Evolutionary conservation across 2,113 vertebrate genomes (phyloP).

Genomic region (Mandrillus leucophaeus): DNA sequence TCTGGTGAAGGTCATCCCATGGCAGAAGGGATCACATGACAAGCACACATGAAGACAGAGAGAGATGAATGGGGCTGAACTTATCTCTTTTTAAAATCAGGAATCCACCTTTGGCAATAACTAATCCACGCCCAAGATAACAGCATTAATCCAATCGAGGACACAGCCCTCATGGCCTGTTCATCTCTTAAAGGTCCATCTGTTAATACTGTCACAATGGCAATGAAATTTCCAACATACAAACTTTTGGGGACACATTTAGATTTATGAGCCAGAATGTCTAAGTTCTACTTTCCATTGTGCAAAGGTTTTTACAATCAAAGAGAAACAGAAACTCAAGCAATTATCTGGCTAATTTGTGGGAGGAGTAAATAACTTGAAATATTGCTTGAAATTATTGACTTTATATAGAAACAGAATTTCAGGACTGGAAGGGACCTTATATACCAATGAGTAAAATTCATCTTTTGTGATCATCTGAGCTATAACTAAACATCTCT

Average conservation of each 20-base stretch:
- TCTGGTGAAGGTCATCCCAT: background rate
- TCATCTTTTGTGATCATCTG: background rate
- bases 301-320: constrained; percentile 21
- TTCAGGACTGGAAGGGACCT: background rate
- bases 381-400: constrained; percentile 2
- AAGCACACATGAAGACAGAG: background rate
- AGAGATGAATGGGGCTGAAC: background rate
- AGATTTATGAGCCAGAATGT: background rate
- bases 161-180: background rate
- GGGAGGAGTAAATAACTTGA: background rate
- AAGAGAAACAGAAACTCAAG: constrained; percentile 2
- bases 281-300: background rate
- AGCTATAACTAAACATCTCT: constrained; percentile 17
- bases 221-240: background rate
- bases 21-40: background rate
- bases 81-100: background rate
- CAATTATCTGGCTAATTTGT: background rate
- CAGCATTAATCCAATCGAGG: background rate
- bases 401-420: constrained; percentile 5
- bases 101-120: background rate
- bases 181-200: background rate
- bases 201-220: background rate
- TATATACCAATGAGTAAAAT: background rate
- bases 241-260: background rate
- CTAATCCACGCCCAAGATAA: background rate